Conservation (phyloP, 1,140 invertebrate genomes). For the Cyclina sinensis region DNA sequence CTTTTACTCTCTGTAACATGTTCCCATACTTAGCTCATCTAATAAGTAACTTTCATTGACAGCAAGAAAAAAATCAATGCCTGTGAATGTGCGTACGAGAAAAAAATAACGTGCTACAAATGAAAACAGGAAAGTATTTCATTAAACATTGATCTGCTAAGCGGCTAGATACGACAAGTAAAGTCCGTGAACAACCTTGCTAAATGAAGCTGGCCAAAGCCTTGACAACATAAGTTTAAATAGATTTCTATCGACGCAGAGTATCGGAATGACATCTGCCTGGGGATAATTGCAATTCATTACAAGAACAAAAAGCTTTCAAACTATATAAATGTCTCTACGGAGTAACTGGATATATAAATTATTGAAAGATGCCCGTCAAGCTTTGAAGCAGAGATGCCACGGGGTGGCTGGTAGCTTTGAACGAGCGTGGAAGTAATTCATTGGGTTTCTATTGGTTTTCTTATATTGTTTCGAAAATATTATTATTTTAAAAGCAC, state of each 20-base stretch:
- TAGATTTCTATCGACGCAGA: background rate
- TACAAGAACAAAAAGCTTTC: slow-evolving; percentile 49
- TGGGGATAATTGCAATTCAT: slow-evolving; percentile 39
- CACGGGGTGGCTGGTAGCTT: background rate
- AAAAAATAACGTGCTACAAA: slow-evolving; percentile 7
- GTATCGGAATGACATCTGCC: slow-evolving; percentile 34
- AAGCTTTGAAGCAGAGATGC: too few species aligned
- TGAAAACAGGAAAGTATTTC: slow-evolving; percentile 5
- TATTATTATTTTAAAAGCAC: background rate
- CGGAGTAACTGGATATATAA: slow-evolving; percentile 21
- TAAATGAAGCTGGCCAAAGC: slow-evolving; percentile 29
- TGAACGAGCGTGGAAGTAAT: background rate
- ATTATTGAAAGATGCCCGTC: slow-evolving; percentile 21
- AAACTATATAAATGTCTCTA: slow-evolving; percentile 45
- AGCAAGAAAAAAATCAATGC: background rate
- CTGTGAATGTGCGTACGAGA: background rate
- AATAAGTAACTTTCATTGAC: slow-evolving; percentile 6
- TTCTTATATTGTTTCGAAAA: too few species aligned
- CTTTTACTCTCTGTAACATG: background rate
- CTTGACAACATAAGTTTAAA: slow-evolving; percentile 20
- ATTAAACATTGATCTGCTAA: slow-evolving; percentile 14
- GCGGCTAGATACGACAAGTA: background rate
- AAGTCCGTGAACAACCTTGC: background rate
- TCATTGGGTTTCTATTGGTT: background rate
- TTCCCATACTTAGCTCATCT: background rate